Percentiles rank a stretch among this genome's conserved stretches.
These are phyloP conservation scores for Dasysyrphus albostriatus DNA, from an alignment of 2,888 invertebrate species.

Conservation along the genomic window DNA sequence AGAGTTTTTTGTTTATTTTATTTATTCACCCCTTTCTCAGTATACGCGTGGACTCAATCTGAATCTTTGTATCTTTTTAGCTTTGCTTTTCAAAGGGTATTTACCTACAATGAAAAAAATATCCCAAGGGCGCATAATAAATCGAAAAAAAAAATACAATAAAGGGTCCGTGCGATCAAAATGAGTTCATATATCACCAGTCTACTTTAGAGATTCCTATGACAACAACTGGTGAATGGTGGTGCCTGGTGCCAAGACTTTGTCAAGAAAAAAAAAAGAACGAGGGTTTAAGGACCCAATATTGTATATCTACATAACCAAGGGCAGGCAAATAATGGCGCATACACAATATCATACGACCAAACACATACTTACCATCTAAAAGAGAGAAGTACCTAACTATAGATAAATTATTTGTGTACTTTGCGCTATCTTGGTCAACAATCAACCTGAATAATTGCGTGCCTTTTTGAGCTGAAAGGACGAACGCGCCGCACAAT, in stretches of 20 bases:
- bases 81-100: slow-evolving; percentile 27
- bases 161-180: slow-evolving; percentile 68
- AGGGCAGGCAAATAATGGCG: slow-evolving; percentile 25
- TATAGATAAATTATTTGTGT: slow-evolving; percentile 51
- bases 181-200: slow-evolving; percentile 73
- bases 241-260: slow-evolving; percentile 2
- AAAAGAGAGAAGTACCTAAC: not conserved
- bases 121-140: slow-evolving; percentile 69
- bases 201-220: slow-evolving; percentile 43
- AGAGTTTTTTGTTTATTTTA: slow-evolving; percentile 71
- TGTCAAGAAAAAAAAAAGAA: slow-evolving; percentile 39
- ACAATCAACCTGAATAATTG: slow-evolving; percentile 75
- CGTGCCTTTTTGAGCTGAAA: slow-evolving; percentile 64
- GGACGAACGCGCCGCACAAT: slow-evolving; percentile 68
- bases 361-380: not conserved
- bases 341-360: not conserved
- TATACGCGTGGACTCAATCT: slow-evolving; percentile 30
- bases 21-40: slow-evolving; percentile 73
- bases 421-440: slow-evolving; percentile 58
- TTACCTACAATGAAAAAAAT: not conserved
- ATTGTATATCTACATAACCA: slow-evolving; percentile 20
- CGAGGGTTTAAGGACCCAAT: slow-evolving; percentile 42
- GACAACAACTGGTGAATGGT: slow-evolving; percentile 8
- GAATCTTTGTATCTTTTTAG: slow-evolving; percentile 38
- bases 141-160: slow-evolving; percentile 59